Evolutionary conservation across 2,888 invertebrate genomes (phyloP), one percentile per base, ranked within the genome.

Genomic region (Stegophylla sp.): DNA sequence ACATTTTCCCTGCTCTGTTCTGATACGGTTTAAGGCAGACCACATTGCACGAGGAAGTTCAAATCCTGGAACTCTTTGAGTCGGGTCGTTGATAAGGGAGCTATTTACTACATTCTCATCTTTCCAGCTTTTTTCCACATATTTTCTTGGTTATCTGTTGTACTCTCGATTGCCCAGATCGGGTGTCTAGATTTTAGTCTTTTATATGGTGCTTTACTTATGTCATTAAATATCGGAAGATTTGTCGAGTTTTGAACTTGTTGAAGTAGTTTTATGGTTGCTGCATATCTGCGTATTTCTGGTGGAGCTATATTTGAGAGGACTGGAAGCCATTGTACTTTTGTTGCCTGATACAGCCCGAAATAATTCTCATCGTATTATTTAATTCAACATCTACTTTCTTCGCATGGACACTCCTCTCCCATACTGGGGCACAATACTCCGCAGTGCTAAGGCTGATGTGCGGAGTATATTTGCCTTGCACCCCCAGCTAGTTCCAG

Each of bases 401-500:
- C 41, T 69, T 82, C 20, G 82, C 45, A 69, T 63, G 72, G 34
- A 61, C n/a, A 34, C 71, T 71, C 12, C 15, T 63, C 10, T 63
- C 28, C 69, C 64, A 82, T 23, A 72, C 82, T 69, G 82, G 77
- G 34, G 69, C 26, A 45, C 82, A 72, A 26, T 82, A 82, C 41
- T 82, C 83, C n/a, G 56, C 82, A 45, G 83, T 72, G 17, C 61
- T 17, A 82, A 53, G 5, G 69, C 75, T 48, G 69, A 71, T 45
- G 15, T 15, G 15, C 45, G 45, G 10, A 45, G 10, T 45, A 77
- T 76, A 7, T 56, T 15, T 17, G 83, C 77, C 34, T 71, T 20
- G 43, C 74, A 63, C 17, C 82, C 79, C 79, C 82, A 82, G 48
- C 53, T 64, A 23, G 82, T 74, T 17, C 77, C 73, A 17, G 73